These are phyloP conservation scores for Pyralis farinalis DNA, from an alignment of 2,888 invertebrate genomes.

Conservation along the genomic window DNA sequence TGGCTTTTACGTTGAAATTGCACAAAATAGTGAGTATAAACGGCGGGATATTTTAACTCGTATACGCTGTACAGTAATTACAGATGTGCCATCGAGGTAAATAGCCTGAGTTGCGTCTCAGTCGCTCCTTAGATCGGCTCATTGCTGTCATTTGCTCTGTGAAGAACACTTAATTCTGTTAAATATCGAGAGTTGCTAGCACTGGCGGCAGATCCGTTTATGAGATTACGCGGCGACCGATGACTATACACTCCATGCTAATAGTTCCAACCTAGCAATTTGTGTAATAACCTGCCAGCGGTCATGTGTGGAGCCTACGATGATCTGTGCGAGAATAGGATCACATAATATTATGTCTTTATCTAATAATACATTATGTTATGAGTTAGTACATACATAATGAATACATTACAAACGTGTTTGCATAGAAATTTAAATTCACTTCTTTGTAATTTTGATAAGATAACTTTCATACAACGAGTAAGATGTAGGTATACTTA, in stretches of 20 bases:
- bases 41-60: constrained; percentile 63
- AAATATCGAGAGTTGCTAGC: constrained; percentile 41
- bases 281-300: constrained; percentile 34
- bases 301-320: constrained; percentile 6
- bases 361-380: constrained; percentile 20
- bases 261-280: constrained; percentile 50
- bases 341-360: constrained; percentile 42
- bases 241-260: constrained; percentile 49
- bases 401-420: too few species aligned
- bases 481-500: too few species aligned
- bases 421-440: too few species aligned
- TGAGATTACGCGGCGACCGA: constrained; percentile 43
- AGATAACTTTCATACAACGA: too few species aligned
- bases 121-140: constrained; percentile 44
- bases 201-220: constrained; percentile 45
- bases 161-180: constrained; percentile 55
- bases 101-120: constrained; percentile 52
- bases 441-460: too few species aligned
- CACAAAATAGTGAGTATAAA: constrained; percentile 41
- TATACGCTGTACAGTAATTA: constrained; percentile 68
- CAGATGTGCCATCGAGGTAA: constrained; percentile 69
- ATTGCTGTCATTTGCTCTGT: constrained; percentile 62
- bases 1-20: constrained; percentile 40
- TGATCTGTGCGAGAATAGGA: constrained; percentile 14
- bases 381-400: neutral